Evolutionary conservation across 2,888 invertebrate species (phyloP), one percentile per base, ranked within the genome.

Genomic region (Hofmannophila pseudospretella): DNA sequence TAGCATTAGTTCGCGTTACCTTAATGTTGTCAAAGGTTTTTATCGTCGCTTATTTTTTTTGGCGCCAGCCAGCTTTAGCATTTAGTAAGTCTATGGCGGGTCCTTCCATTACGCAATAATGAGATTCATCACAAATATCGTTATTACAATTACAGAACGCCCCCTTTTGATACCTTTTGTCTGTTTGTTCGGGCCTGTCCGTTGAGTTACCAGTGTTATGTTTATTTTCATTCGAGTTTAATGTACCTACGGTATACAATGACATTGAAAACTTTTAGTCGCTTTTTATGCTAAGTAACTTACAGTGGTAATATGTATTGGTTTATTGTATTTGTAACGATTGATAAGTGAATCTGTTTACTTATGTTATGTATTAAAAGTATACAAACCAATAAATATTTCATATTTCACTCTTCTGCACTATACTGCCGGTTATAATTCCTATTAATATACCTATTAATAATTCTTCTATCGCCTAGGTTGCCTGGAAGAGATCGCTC

Each of bases 271-370:
- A 56, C 59, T 56, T 35, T 44, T 7, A 39, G 31, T 47, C 58
- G 67, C 67, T 73, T 71, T 74, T 68, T 70, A 77, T 77, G 78
- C 67, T 68, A 73, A 77, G 69, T 69, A 56, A 54, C 60, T 62
- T 55, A 53, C 60, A 63, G 59, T 63, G 52, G 63, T 52, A 60
- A 65, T 59, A 53, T 49, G 62, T 60, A 57, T 63, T 59, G 47
- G 49, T 31, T 50, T 44, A 45, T 67, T 69, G 65, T 67, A 56
- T 58, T 61, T 58, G 58, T 51, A 49, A 49, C 41, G 43, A 65
- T 70, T 68, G 65, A 62, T 64, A 70, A 69, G 51, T 60, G 61
- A 67, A 69, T 8, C 7, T 23, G n/a, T 23, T 23, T 8, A 23
- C 2, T 8, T 8, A 5, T 23, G 2, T 23, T 23, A 33, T 2